Base-by-base conservation (phyloP, 2,113 vertebrate species). In the Saguinus midas region DNA sequence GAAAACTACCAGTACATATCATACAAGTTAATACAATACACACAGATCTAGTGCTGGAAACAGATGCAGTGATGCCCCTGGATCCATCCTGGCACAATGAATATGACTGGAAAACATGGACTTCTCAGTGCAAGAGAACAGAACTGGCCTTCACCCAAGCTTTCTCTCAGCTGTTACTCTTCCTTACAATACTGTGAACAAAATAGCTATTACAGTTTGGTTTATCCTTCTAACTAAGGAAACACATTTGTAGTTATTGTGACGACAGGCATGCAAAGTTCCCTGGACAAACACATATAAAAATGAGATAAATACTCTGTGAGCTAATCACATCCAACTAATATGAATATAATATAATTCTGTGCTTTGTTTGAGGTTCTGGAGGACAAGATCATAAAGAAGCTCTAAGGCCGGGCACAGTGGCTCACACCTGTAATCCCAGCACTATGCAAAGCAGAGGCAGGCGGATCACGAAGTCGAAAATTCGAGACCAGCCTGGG, bases 291-390 rank as follows among this genome's bases (percentile, higher is more conserved):
- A 50, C 40, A 87, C 81, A 43, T 43, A 43, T 43, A 87, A 97
- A 94, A 95, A 84, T 57, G 50, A 95, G 35, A 78, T 87, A 37
- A 10, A 27, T 58, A 87, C 35, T 90, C 73, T 90, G 55, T 96
- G 90, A 90, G 75, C 89, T 97, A 93, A 90, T 94, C 90, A 95
- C 58, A 92, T 78, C 29, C 89, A 95, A 89, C 94, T 75, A 68
- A 50, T 81, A 73, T 45, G 90, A 73, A 95, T 8, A 27, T 94
- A 84, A 96, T 79, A 90, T 0, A 55, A 40, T 43, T 81, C 79
- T 87, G 43, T 29, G 83, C 91, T 75, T 64, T 87, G 18, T 81
- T 64, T 50, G 50, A 87, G 84, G 43, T 35, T 50, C 70, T n/a
- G 64, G 87, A 4, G 4, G 87, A n/a, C 48, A 87, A 61, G 40